phyloP scores from a whole-genome alignment of 2,888 invertebrate genomes.

The Panzeria rudis region DNA sequence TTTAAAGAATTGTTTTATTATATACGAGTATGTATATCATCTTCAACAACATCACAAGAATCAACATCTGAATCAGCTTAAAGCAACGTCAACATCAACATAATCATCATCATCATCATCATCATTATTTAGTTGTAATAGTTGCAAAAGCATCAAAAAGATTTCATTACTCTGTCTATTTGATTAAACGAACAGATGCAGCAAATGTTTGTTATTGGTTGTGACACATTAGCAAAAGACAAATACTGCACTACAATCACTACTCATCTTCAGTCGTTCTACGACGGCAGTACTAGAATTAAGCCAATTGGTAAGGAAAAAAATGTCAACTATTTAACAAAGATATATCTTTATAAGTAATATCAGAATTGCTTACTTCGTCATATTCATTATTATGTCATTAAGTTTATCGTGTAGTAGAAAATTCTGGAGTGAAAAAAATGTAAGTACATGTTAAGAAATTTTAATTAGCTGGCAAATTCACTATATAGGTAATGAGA shows the following conservation, averaged over 20 bases:
- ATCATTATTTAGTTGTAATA: not conserved
- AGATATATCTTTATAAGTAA: no score
- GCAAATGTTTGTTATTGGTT: slow-evolving; percentile 67
- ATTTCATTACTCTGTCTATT: slow-evolving; percentile 66
- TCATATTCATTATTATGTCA: no score
- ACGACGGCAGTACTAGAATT: not conserved
- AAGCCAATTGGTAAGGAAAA: not conserved
- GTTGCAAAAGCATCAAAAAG: slow-evolving; percentile 65
- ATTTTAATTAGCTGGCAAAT: no score
- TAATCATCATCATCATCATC: slow-evolving; percentile 28
- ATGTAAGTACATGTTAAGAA: no score
- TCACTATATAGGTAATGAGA: no score
- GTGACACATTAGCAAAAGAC: slow-evolving; percentile 70
- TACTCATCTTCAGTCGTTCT: not conserved
- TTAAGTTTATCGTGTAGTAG: no score
- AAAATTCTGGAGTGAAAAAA: no score
- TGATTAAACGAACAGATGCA: slow-evolving; percentile 72
- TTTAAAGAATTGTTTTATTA: slow-evolving; percentile 67
- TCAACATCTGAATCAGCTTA: slow-evolving; percentile 50
- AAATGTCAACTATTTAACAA: not conserved
- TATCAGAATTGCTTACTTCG: no score
- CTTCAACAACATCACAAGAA: slow-evolving; percentile 46
- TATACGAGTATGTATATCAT: no score
- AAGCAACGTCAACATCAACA: slow-evolving; percentile 60
- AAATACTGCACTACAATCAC: slow-evolving; percentile 53